Percentiles rank a stretch among this genome's conserved stretches.
Conservation (phyloP, 2,888 invertebrate species). For the Calameuta pallipes region DNA sequence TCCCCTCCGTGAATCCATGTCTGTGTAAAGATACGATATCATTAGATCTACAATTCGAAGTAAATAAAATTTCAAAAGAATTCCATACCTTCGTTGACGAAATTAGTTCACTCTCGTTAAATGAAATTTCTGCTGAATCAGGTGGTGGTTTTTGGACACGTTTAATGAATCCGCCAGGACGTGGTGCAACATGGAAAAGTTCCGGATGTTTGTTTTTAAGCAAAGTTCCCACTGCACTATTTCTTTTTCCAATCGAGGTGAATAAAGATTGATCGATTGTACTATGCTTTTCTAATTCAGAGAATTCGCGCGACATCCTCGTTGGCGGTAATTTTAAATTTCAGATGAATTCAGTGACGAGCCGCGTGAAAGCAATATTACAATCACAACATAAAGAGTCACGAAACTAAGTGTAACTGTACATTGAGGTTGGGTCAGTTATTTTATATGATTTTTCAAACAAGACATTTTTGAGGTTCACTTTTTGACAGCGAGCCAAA, state of each 20-base stretch:
- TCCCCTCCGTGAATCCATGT: not conserved
- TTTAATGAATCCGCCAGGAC: slow-evolving; percentile 30
- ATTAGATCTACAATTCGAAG: not conserved
- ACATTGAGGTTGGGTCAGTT: not conserved
- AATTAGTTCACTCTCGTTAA: not conserved
- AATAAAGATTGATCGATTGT: not conserved
- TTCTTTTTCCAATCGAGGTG: slow-evolving; percentile 7
- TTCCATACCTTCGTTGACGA: not conserved
- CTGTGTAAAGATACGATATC: not conserved
- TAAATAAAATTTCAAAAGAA: not conserved
- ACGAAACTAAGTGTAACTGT: not conserved
- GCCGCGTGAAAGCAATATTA: not conserved
- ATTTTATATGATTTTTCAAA: not conserved
- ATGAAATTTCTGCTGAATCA: slow-evolving; percentile 1
- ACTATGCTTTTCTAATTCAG: not conserved
- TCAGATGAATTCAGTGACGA: not conserved
- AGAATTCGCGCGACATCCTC: not conserved
- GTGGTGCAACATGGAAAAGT: slow-evolving; percentile 28
- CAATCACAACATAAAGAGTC: not conserved
- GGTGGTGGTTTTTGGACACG: slow-evolving; percentile 9
- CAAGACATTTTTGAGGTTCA: not conserved
- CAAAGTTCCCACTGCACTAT: slow-evolving; percentile 18
- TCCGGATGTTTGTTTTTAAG: slow-evolving; percentile 33
- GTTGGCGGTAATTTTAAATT: not conserved
- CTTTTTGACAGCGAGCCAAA: not conserved